Evolutionary conservation across 23 tunicate genomes (phyloP).

Genomic region (Halocynthia roretzi): DNA sequence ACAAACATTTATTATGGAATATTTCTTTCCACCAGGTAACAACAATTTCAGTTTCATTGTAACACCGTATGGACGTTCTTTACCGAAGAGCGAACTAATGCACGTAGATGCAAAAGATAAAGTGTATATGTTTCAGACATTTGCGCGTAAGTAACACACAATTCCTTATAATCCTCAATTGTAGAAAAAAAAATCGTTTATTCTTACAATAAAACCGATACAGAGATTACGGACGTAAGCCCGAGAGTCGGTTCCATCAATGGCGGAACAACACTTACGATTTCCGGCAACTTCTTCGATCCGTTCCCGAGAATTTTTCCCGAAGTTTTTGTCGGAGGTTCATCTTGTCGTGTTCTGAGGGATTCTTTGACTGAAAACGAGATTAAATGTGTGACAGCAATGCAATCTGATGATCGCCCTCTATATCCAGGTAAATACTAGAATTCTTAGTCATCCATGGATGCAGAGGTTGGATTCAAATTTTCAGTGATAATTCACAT

Average conservation of each 20-base stretch:
- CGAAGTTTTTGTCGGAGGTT: slow-evolving; percentile 53
- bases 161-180: not conserved
- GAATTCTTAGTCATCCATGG: too few relatives aligned
- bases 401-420: slow-evolving; percentile 12
- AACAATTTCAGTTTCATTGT: slow-evolving; percentile 69
- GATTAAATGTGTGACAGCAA: slow-evolving; percentile 48
- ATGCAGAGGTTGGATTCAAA: too few relatives aligned
- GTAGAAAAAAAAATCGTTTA: not conserved
- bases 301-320: slow-evolving; percentile 21
- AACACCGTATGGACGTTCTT: slow-evolving; percentile 48
- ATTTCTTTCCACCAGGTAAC: slow-evolving; percentile 17
- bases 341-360: slow-evolving; percentile 29
- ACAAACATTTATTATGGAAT: too few relatives aligned
- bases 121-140: slow-evolving; percentile 80
- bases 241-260: slow-evolving; percentile 54
- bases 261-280: slow-evolving; percentile 54
- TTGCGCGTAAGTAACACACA: slow-evolving; percentile 37
- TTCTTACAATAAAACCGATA: not conserved
- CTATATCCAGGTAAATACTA: not conserved
- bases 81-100: not conserved
- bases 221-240: slow-evolving; percentile 46
- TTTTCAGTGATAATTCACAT: not conserved
- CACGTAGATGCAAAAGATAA: slow-evolving; percentile 41
- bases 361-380: slow-evolving; percentile 42
- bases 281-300: slow-evolving; percentile 55